Evolutionary conservation across 2,888 invertebrate species (phyloP).

Genomic region (Eilema sororculum): DNA sequence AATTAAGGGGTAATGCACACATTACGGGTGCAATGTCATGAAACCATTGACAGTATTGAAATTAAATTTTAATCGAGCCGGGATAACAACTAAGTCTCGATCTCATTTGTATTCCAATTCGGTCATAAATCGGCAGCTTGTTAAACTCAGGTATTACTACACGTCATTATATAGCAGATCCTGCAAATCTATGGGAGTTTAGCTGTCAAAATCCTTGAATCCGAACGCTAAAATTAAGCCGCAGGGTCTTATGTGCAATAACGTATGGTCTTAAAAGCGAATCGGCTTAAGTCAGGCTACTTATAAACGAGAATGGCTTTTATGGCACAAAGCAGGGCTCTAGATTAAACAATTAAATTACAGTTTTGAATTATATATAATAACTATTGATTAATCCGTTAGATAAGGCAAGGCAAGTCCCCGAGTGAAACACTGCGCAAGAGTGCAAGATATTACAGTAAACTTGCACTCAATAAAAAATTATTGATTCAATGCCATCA

Average conservation of each 20-base stretch:
- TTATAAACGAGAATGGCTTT: background rate
- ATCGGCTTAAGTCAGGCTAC: constrained; percentile 26
- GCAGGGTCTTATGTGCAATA: constrained; percentile 37
- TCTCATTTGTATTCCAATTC: constrained; percentile 74
- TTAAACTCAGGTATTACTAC: constrained; percentile 52
- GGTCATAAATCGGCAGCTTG: constrained; percentile 74
- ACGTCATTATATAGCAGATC: constrained; percentile 56
- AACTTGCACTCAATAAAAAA: too few relatives aligned
- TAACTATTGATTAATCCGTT: background rate
- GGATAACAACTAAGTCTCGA: constrained; percentile 68
- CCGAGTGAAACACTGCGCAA: background rate
- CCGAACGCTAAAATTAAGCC: constrained; percentile 39
- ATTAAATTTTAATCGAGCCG: background rate
- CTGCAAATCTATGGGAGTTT: constrained; percentile 55
- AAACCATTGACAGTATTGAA: background rate
- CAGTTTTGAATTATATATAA: background rate
- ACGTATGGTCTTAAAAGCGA: constrained; percentile 33
- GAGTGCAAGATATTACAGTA: too few relatives aligned
- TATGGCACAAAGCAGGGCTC: background rate
- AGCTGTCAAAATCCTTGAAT: constrained; percentile 48
- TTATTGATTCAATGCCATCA: too few relatives aligned
- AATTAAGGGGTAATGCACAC: background rate
- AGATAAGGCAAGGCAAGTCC: too few relatives aligned
- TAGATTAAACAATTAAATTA: background rate
- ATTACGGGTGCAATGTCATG: background rate